Base-by-base conservation (phyloP, 2,797 vertebrate species). In the Schizothorax lantsangensis region DNA sequence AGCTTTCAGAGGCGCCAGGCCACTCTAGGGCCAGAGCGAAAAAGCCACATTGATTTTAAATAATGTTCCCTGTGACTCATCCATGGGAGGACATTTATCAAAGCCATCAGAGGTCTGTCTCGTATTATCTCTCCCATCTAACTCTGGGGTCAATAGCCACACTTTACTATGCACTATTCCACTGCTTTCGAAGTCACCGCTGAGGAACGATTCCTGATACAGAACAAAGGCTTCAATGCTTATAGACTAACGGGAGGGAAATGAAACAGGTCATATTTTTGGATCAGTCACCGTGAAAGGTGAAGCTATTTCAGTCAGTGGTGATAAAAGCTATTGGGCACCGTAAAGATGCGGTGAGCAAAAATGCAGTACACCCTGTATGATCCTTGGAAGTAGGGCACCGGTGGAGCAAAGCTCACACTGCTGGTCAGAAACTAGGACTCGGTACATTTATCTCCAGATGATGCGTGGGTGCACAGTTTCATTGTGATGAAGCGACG, bases 31-130 rank as follows among this genome's bases (percentile, higher is more conserved):
- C 85, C 79, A 89, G 71, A 86, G 84, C 62, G 80, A 84, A 87
- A 89, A 90, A 88, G 83, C 81, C 30, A 79, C 87, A 90, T 90
- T 90, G 90, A 91, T 91, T 90, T 91, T 84, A 88, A 89, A 90
- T 90, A 87, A 90, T 91, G 80, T 88, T 90, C 87, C 81, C 84
- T 81, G 86, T 91, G 90, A 91, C 83, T 91, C 88, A 90, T 89
- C 86, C 73, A 80, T 72, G 78, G 88, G 79, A 88, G 83, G 88
- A 86, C 88, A 89, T 89, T 89, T 89, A 89, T 88, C 86, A 88
- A 88, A 88, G 89, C 87, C 86, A 86, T 91, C 90, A 88, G 84
- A 83, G 82, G 59, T 80, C 79, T 54, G 68, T 83, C 87, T 87
- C 84, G 78, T 86, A 84, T 89, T 91, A 74, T n/a, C 83, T 87